Conservation (phyloP, 2,113 vertebrate species). For the Suncus etruscus region DNA sequence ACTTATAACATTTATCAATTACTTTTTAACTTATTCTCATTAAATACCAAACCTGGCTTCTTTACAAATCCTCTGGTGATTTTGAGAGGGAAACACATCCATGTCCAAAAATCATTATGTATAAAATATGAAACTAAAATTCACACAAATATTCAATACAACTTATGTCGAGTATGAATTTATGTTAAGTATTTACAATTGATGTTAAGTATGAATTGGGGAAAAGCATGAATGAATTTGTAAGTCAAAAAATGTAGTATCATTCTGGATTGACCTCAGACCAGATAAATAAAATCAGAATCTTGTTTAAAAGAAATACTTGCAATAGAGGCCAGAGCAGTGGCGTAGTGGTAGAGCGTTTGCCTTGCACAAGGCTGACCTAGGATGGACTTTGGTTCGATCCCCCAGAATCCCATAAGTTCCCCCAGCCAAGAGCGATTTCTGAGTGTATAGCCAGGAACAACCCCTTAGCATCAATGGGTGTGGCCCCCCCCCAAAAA, state of each 20-base stretch:
- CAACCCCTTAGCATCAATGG: too few species aligned
- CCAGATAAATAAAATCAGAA: slow-evolving; percentile 42
- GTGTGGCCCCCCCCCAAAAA: too few species aligned
- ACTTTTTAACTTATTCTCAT: slow-evolving; percentile 40
- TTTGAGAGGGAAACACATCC: neutral
- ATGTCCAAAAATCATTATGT: neutral
- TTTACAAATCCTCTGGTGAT: slow-evolving; percentile 1
- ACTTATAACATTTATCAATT: slow-evolving; percentile 44
- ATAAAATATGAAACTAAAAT: neutral
- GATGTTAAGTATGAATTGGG: too few species aligned
- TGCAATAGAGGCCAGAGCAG: slow-evolving; percentile 32
- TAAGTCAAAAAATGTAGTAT: slow-evolving; percentile 37
- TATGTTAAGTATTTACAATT: too few species aligned
- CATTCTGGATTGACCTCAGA: slow-evolving; percentile 61
- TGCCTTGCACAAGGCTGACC: too few species aligned
- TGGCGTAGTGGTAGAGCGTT: too few species aligned
- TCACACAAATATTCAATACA: neutral
- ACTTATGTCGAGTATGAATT: neutral
- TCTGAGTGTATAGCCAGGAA: too few species aligned
- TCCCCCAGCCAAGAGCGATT: too few species aligned
- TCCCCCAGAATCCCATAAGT: too few species aligned
- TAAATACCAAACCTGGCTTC: neutral
- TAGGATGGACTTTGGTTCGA: too few species aligned
- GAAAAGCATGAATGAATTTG: slow-evolving; percentile 23
- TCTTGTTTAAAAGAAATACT: neutral